Conservation (phyloP, 2,888 invertebrate genomes). For the Encarsia formosa region DNA sequence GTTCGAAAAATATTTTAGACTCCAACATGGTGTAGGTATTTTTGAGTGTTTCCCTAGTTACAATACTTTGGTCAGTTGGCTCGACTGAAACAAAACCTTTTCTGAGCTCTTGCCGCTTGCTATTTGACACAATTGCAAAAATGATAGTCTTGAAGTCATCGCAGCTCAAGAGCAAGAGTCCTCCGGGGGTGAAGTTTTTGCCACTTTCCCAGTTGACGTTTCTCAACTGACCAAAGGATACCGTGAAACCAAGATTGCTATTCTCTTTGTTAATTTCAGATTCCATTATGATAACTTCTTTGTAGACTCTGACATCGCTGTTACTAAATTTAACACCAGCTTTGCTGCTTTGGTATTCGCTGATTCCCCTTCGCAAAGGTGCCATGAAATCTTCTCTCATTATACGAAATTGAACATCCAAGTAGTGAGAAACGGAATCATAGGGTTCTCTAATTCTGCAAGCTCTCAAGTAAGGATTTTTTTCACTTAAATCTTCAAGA, state of each 20-base stretch:
- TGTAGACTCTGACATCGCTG: background rate
- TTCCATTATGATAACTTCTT: background rate
- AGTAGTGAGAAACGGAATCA: constrained; percentile 12
- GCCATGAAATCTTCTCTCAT: constrained; percentile 12
- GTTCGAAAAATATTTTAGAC: constrained; percentile 15
- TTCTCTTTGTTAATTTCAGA: background rate
- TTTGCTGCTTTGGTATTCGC: too few relatives aligned
- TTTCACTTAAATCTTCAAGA: background rate
- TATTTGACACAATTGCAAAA: background rate
- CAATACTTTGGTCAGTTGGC: background rate
- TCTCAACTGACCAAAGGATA: background rate
- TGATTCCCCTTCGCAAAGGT: constrained; percentile 6
- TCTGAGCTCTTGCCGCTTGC: background rate
- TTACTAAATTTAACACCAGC: too few relatives aligned
- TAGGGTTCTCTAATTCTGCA: constrained; percentile 7
- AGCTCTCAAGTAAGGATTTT: background rate
- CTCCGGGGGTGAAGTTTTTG: constrained; percentile 3
- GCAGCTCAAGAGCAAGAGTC: constrained; percentile 1
- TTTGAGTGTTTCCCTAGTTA: constrained; percentile 3
- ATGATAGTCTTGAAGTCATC: constrained; percentile 5
- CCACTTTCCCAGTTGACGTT: background rate
- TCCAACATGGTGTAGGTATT: constrained; percentile 5
- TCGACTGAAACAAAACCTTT: constrained; percentile 7
- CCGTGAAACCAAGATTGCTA: background rate
- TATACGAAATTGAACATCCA: constrained; percentile 14